Percentiles rank a stretch among this genome's conserved stretches.
These are phyloP conservation scores for Halcyon badia DNA, from an alignment of 2,797 vertebrate genomes.

Conservation along the genomic window DNA sequence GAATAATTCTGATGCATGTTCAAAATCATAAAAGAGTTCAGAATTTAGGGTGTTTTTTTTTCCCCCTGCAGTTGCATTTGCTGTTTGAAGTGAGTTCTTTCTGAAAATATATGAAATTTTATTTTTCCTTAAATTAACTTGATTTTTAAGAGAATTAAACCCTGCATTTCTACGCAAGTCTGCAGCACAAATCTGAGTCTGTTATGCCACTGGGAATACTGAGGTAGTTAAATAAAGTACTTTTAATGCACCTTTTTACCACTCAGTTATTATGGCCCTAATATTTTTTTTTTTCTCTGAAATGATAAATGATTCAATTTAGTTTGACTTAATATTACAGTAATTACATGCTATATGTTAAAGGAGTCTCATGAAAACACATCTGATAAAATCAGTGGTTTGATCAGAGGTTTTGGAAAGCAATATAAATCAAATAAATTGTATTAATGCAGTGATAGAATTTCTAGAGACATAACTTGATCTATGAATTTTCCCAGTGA, in stretches of 20 bases:
- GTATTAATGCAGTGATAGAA: not conserved
- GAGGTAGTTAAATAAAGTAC: not conserved
- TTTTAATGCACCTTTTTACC: not conserved
- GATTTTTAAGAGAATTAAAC: not conserved
- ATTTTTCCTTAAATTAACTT: not conserved
- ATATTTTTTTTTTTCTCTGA: not conserved
- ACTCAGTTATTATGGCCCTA: not conserved
- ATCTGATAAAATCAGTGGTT: not conserved
- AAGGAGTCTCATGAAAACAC: not conserved
- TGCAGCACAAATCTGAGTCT: not conserved
- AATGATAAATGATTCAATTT: not conserved
- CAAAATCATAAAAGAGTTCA: not conserved
- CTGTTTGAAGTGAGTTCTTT: not conserved
- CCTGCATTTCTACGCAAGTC: not conserved
- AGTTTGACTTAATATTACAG: not conserved
- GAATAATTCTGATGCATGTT: not conserved
- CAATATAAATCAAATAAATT: not conserved
- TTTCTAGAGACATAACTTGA: not conserved
- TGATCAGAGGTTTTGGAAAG: not conserved
- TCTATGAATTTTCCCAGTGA: not conserved
- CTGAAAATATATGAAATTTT: not conserved
- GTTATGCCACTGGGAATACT: not conserved
- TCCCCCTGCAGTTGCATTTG: fast-evolving
- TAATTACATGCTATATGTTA: not conserved
- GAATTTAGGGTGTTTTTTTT: too few relatives aligned